These are phyloP conservation scores for Diloba caeruleocephala DNA, from an alignment of 2,888 invertebrate species.

Conservation along the genomic window DNA sequence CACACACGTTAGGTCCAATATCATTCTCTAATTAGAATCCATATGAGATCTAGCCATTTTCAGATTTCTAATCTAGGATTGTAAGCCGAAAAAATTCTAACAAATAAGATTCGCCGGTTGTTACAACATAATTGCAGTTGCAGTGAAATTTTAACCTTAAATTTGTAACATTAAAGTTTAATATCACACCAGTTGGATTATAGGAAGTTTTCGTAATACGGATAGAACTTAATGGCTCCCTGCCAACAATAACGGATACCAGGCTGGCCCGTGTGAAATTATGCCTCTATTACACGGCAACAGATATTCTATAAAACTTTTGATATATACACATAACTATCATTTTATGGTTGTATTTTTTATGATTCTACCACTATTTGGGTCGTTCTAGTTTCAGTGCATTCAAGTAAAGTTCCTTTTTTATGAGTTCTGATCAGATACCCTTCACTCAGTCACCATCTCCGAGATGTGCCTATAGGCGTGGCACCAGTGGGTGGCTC, in stretches of 20 bases:
- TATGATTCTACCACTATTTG: background rate
- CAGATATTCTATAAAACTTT: constrained; percentile 54
- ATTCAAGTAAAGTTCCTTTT: background rate
- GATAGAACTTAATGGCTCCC: constrained; percentile 71
- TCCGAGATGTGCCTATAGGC: too few species aligned
- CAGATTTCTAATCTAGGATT: too few species aligned
- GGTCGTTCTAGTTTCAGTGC: background rate
- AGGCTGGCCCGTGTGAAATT: constrained; percentile 61
- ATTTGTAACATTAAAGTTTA: constrained; percentile 62
- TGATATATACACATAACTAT: constrained; percentile 25
- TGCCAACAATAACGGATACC: constrained; percentile 74
- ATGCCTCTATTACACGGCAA: constrained; percentile 62
- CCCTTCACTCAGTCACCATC: too few species aligned
- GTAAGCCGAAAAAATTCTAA: constrained; percentile 40
- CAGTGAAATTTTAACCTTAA: constrained; percentile 58
- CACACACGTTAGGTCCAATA: constrained; percentile 17
- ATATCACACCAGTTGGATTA: constrained; percentile 61
- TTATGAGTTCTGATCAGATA: too few species aligned
- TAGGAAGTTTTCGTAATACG: constrained; percentile 78
- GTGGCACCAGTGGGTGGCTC: too few species aligned
- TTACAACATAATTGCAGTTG: constrained; percentile 28
- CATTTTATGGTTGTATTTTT: constrained; percentile 29
- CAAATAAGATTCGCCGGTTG: constrained; percentile 52
- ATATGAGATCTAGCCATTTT: constrained; percentile 19
- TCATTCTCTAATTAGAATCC: constrained; percentile 28